Evolutionary conservation across 2,113 vertebrate species (phyloP).

Genomic region (Leucopternis melanops): DNA sequence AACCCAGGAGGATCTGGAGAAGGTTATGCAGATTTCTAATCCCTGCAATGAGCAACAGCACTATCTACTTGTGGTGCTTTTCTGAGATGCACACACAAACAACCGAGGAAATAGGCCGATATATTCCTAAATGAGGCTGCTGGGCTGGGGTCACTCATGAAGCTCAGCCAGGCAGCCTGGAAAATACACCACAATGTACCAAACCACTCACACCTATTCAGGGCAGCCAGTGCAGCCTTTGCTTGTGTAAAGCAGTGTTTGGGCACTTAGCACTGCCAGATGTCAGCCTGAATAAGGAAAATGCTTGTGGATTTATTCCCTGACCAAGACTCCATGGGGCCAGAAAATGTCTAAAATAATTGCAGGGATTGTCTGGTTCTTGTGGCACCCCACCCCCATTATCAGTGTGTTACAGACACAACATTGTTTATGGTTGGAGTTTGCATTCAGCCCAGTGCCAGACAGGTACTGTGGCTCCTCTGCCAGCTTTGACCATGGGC

Average conservation of each 20-base stretch:
- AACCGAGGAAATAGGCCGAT: background rate
- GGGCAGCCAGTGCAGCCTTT: background rate
- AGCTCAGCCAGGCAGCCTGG: background rate
- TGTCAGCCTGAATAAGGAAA: background rate
- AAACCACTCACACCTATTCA: no score
- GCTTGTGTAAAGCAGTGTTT: fast-evolving
- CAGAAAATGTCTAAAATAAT: background rate
- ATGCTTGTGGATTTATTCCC: background rate
- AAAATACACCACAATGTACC: fast-evolving
- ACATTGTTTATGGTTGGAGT: background rate
- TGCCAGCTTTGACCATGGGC: background rate
- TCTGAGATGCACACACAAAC: fast-evolving
- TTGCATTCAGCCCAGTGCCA: background rate
- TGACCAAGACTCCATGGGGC: background rate
- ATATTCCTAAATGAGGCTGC: background rate
- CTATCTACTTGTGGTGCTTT: background rate
- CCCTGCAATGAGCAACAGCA: background rate
- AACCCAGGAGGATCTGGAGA: background rate
- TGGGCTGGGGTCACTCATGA: background rate
- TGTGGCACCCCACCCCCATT: background rate
- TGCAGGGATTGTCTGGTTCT: background rate
- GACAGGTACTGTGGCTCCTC: background rate
- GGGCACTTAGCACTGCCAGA: background rate
- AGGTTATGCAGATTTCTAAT: background rate
- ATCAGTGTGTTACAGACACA: background rate